phyloP scores from a whole-genome alignment of 2,888 invertebrate species.

The Sphaerophoria taeniata region DNA sequence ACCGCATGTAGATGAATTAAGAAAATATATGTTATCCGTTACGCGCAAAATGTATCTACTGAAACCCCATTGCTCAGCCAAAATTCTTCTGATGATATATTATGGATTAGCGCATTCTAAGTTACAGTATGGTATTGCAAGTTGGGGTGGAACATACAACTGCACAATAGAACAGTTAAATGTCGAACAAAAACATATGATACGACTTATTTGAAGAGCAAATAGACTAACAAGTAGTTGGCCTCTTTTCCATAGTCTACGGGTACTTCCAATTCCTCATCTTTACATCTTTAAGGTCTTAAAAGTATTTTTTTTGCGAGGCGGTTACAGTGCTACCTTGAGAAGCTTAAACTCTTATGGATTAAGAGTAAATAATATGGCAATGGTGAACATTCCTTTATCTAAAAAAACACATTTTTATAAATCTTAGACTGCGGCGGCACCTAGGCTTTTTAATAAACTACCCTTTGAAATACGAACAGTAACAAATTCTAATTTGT shows the following conservation, averaged over 20 bases:
- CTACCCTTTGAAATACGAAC: background rate
- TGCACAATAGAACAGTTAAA: slow-evolving; percentile 5
- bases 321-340: background rate
- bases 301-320: background rate
- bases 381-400: background rate
- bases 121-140: too few species aligned
- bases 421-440: background rate
- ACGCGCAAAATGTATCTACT: too few species aligned
- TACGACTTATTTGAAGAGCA: background rate
- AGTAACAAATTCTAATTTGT: background rate
- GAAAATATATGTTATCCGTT: too few species aligned
- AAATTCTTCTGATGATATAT: too few species aligned
- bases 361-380: background rate
- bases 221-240: background rate
- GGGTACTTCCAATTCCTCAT: background rate
- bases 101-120: too few species aligned
- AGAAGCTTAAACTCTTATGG: background rate
- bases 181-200: background rate
- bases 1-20: too few species aligned
- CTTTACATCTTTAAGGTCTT: background rate
- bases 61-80: too few species aligned
- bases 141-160: too few species aligned
- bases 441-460: background rate
- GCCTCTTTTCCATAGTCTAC: background rate
- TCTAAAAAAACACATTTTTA: background rate